Evolutionary conservation across 2,888 invertebrate species (phyloP).

Genomic region (Bellardia pandia): DNA sequence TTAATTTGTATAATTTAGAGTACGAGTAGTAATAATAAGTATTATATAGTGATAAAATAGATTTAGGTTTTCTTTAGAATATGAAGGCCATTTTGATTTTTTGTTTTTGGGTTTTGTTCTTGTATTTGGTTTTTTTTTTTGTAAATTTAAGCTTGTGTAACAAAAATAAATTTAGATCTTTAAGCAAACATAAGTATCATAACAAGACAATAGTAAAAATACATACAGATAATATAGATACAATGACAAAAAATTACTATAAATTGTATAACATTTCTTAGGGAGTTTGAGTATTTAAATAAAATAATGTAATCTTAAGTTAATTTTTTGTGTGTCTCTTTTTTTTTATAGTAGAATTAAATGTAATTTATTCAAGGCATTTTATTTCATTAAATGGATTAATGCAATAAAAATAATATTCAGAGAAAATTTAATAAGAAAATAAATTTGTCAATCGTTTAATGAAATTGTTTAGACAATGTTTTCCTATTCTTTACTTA

Average conservation of each 20-base stretch:
- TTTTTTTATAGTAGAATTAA: not conserved
- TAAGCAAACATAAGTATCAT: constrained; percentile 23
- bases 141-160: constrained; percentile 40
- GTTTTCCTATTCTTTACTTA: too few species aligned
- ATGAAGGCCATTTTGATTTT: constrained; percentile 57
- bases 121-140: not conserved
- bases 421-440: not conserved
- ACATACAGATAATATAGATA: not conserved
- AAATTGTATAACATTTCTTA: not conserved
- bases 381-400: not conserved
- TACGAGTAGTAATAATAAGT: constrained; percentile 37
- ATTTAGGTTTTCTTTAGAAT: constrained; percentile 47
- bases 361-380: constrained; percentile 1
- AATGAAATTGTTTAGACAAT: too few species aligned
- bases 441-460: too few species aligned
- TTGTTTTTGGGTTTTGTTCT: constrained; percentile 8
- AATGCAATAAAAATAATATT: not conserved
- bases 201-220: constrained; percentile 1
- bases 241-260: not conserved
- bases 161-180: constrained; percentile 40
- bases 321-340: not conserved
- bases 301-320: not conserved
- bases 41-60: constrained; percentile 22
- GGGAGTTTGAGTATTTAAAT: not conserved
- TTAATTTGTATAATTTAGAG: constrained; percentile 8